Evolutionary conservation across 1,140 invertebrate species (phyloP).

Genomic region (Parasteatoda tepidariorum): DNA sequence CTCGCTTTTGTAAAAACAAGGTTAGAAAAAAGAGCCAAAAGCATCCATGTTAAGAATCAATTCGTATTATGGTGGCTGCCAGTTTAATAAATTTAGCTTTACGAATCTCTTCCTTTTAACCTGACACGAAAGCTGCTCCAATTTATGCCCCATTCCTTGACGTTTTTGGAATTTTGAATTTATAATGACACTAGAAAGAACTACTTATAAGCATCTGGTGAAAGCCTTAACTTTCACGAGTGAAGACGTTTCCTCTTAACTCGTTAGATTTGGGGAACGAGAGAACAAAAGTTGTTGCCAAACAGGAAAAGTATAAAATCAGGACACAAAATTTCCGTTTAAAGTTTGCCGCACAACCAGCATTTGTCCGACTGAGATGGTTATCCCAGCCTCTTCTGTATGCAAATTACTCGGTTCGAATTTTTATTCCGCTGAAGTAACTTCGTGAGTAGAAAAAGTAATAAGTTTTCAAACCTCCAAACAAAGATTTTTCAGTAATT

Average conservation of each 20-base stretch:
- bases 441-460: conserved; percentile 43
- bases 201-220: conserved; percentile 26
- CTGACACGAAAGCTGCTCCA: neutral
- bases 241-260: conserved; percentile 2
- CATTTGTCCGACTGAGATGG: conserved; percentile 45
- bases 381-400: conserved; percentile 29
- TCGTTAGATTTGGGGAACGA: conserved; percentile 12
- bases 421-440: conserved; percentile 7
- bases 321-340: conserved; percentile 36
- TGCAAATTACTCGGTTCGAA: conserved; percentile 45
- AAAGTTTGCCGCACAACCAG: conserved; percentile 6
- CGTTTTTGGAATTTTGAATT: conserved; percentile 15
- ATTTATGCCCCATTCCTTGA: neutral
- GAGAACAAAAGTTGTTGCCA: conserved; percentile 31
- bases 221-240: neutral
- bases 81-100: too few species aligned
- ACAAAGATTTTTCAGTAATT: conserved; percentile 4
- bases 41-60: too few species aligned
- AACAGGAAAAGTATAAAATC: conserved; percentile 47
- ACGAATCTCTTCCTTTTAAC: too few species aligned
- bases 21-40: too few species aligned
- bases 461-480: conserved; percentile 24
- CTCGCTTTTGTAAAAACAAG: too few species aligned
- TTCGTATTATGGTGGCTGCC: too few species aligned
- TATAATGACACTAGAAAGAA: conserved; percentile 7